Conservation (phyloP, 2,888 invertebrate genomes). For the Philopedon plagiatum region DNA sequence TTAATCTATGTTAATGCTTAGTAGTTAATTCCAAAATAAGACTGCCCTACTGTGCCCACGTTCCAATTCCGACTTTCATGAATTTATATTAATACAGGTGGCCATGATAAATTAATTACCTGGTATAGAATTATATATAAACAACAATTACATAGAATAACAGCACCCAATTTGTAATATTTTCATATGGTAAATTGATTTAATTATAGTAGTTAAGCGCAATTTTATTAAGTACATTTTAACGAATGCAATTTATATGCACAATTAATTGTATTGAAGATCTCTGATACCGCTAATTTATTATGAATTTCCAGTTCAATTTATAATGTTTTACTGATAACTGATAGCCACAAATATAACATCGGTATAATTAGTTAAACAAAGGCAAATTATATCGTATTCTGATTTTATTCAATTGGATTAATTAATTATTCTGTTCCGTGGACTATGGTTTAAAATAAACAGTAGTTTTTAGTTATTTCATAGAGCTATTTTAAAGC, state of each 20-base stretch:
- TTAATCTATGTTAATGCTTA: too few species aligned
- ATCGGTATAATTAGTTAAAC: not conserved
- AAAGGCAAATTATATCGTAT: not conserved
- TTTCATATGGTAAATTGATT: not conserved
- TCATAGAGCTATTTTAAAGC: too few species aligned
- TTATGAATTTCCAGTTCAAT: not conserved
- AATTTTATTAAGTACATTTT: not conserved
- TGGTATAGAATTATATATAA: too few species aligned
- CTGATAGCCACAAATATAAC: not conserved
- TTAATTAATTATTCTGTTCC: not conserved
- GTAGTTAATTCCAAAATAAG: too few species aligned
- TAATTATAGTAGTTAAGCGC: not conserved
- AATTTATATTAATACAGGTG: too few species aligned
- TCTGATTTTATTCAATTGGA: not conserved
- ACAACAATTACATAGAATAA: not conserved
- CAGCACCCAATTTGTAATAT: not conserved
- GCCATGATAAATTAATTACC: too few species aligned
- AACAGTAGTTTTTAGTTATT: too few species aligned
- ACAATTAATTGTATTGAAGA: constrained; percentile 4
- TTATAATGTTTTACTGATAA: not conserved
- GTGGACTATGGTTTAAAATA: not conserved
- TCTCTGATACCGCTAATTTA: not conserved
- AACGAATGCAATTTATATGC: not conserved
- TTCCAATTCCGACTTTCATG: too few species aligned
- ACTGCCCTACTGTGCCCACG: too few species aligned